These are phyloP conservation scores for Dorcus parallelipipedus DNA, from an alignment of 2,888 invertebrate species.

Conservation along the genomic window DNA sequence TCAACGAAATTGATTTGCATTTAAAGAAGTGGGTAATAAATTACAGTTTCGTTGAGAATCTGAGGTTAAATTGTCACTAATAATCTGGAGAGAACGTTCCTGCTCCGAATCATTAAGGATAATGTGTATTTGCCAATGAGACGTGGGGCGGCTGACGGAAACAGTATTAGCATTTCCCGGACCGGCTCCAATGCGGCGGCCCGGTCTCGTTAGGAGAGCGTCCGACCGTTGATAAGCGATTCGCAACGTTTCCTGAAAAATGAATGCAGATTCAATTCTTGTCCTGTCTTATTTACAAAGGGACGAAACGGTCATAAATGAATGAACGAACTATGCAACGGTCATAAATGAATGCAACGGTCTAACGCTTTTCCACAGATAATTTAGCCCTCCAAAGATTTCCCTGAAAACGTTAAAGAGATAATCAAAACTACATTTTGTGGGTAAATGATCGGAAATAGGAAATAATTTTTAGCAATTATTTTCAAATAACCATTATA, in stretches of 20 bases:
- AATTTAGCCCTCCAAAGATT: constrained; percentile 10
- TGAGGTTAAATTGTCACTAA: neutral
- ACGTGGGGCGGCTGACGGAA: constrained; percentile 14
- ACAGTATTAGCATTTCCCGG: constrained; percentile 28
- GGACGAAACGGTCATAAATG: constrained; percentile 1
- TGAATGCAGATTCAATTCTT: constrained; percentile 23
- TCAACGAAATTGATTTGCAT: too few species aligned
- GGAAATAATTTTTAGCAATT: constrained; percentile 2
- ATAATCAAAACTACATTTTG: constrained; percentile 2
- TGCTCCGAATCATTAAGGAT: constrained; percentile 11
- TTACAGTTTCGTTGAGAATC: too few species aligned
- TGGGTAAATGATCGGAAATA: neutral
- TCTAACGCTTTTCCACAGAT: constrained; percentile 3
- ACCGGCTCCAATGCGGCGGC: constrained; percentile 20
- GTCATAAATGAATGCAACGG: constrained; percentile 3
- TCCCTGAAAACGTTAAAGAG: constrained; percentile 7
- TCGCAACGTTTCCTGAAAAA: constrained; percentile 24
- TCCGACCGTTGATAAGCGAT: constrained; percentile 29
- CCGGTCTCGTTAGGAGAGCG: constrained; percentile 26
- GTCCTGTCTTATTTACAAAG: neutral
- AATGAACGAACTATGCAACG: constrained; percentile 1
- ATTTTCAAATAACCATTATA: constrained; percentile 1
- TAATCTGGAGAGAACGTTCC: constrained; percentile 5
- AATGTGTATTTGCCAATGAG: constrained; percentile 16
- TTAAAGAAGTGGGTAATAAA: too few species aligned